Percentiles rank a stretch among this genome's conserved stretches.
Conservation (phyloP, 2,797 vertebrate species). For the Adelosebastes latens region DNA sequence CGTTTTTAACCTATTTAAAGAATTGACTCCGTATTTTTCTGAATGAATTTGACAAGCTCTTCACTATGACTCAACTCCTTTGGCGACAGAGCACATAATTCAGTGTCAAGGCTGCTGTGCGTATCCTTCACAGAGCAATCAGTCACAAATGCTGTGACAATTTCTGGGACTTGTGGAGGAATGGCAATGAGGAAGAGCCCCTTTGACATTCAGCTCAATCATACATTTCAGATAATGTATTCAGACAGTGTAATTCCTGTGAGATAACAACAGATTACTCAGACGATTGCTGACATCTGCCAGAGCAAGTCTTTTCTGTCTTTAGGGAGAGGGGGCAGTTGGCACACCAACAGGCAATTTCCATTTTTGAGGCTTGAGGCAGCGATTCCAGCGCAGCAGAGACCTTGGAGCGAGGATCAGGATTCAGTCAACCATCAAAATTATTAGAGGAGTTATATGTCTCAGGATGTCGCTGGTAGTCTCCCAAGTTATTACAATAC, state of each 20-base stretch:
- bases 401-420: background rate
- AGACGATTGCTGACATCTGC: background rate
- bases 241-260: background rate
- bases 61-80: background rate
- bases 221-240: background rate
- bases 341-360: background rate
- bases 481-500: background rate
- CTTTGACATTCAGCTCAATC: background rate
- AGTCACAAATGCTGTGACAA: background rate
- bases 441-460: background rate
- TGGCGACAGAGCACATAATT: background rate
- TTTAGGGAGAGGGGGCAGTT: background rate
- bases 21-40: background rate
- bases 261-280: background rate
- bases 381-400: background rate
- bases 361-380: background rate
- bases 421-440: background rate
- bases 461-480: background rate
- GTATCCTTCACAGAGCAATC: background rate
- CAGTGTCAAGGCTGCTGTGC: background rate
- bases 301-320: background rate
- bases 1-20: background rate
- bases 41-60: background rate
- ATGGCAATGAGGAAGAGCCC: background rate
- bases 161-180: background rate